Evolutionary conservation across 2,888 invertebrate genomes (phyloP).

Genomic region (Oscheius sp.): DNA sequence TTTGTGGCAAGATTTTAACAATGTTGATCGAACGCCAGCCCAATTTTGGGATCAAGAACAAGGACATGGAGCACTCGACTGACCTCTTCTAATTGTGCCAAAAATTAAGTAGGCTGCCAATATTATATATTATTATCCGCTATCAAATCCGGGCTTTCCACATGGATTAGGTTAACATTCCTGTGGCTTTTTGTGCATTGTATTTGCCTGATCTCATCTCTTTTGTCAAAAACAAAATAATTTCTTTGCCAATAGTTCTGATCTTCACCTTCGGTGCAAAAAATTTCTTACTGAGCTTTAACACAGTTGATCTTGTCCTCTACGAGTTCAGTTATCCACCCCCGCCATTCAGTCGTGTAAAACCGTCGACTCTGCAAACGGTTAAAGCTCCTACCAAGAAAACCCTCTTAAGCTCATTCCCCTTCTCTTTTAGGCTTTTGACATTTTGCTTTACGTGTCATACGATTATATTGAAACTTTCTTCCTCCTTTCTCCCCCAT

Average conservation of each 20-base stretch:
- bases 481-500: not conserved
- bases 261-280: constrained; percentile 19
- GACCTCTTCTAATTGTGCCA: constrained; percentile 19
- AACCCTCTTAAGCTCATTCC: constrained; percentile 5
- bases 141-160: constrained; percentile 27
- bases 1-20: constrained; percentile 71
- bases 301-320: constrained; percentile 13
- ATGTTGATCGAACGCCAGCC: constrained; percentile 68
- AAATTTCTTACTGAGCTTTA: constrained; percentile 22
- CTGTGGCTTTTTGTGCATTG: constrained; percentile 11
- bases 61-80: constrained; percentile 53
- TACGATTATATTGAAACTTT: not conserved
- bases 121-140: constrained; percentile 25
- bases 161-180: constrained; percentile 24
- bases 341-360: constrained; percentile 19
- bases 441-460: constrained; percentile 28
- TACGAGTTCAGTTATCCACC: constrained; percentile 21
- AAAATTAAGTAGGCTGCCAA: constrained; percentile 20
- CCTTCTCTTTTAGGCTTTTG: not conserved
- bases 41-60: constrained; percentile 70
- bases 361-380: not conserved
- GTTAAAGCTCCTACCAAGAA: constrained; percentile 10
- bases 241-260: constrained; percentile 9
- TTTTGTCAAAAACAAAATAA: too few species aligned
- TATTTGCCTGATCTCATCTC: constrained; percentile 23